These are phyloP conservation scores for Nixonia krombeini DNA, from an alignment of 1,140 invertebrate species.

Conservation along the genomic window DNA sequence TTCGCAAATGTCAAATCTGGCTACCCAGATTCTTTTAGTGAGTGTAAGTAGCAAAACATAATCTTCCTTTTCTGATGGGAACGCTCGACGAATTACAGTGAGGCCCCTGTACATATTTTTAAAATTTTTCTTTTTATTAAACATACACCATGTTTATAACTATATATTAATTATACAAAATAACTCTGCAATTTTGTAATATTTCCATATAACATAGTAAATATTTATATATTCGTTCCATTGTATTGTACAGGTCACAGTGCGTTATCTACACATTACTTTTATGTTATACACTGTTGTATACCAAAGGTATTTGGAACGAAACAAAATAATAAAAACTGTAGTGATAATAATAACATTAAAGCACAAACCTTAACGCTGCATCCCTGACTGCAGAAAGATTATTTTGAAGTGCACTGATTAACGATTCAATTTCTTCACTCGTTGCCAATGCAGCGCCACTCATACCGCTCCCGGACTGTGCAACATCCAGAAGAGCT, in stretches of 20 bases:
- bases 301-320: too few species aligned
- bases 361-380: slow-evolving; percentile 72
- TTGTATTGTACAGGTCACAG: too few species aligned
- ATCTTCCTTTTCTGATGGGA: slow-evolving; percentile 77
- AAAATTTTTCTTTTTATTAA: not conserved
- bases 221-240: too few species aligned
- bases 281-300: too few species aligned
- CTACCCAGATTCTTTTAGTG: slow-evolving; percentile 82
- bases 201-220: too few species aligned
- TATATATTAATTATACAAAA: too few species aligned
- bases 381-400: slow-evolving; percentile 83
- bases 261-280: too few species aligned
- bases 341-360: too few species aligned
- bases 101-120: slow-evolving; percentile 75
- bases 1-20: slow-evolving; percentile 80
- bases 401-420: slow-evolving; percentile 83
- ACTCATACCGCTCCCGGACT: slow-evolving; percentile 76
- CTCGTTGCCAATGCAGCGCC: slow-evolving; percentile 76
- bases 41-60: slow-evolving; percentile 75
- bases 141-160: too few species aligned
- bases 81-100: slow-evolving; percentile 75
- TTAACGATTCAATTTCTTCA: slow-evolving; percentile 83
- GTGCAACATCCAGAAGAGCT: slow-evolving; percentile 83
- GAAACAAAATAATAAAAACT: not conserved
- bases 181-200: too few species aligned